Base-by-base conservation (phyloP, 2,888 invertebrate genomes). In the Neoitamus cyanurus region DNA sequence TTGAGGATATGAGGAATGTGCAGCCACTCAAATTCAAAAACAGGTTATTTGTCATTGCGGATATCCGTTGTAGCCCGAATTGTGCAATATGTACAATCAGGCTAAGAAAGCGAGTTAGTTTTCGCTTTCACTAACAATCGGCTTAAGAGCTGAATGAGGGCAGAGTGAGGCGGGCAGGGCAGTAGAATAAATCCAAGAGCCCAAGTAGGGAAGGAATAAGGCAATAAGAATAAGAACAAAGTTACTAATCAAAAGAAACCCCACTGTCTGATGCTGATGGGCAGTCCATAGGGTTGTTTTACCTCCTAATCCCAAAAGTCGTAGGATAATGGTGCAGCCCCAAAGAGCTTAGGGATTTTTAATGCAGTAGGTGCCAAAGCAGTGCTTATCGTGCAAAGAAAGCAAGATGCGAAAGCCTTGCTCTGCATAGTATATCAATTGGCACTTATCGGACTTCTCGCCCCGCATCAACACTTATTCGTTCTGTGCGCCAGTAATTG, bases 371-470 rank as follows among this genome's bases (percentile, higher is more conserved):
- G 20, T 36, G 15, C 13, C 25, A 11, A 36, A 15, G 20, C 34
- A 20, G 20, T 36, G 73, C 73, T 73, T 73, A 73, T 73, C 73
- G 36, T 20, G 20, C 25, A 58, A 58, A 58, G 58, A 58, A 58
- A 20, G 20, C 25, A 25, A 58, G 20, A 58, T 20, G 48, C 6
- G 5, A 20, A 4, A 31, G 34, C 31, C 58, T 58, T 9, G 9
- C 9, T 73, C 34, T 15, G 36, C 1, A n/a, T 42, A 28, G 46
- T 9, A 28, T 77, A 46, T 77, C 46, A 77, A 77, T 30, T 77
- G 42, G 25, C 77, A 77, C 46, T 77, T 77, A 77, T 77, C 77
- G 20, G 46, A 77, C 46, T 77, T 77, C 77, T 5, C 25, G 20
- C n/a, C 46, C 30, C 42, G 36, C 20, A 73, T 73, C 20, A 20